Conservation (phyloP, 2,888 invertebrate genomes). For the Acrocyrtus sp. region DNA sequence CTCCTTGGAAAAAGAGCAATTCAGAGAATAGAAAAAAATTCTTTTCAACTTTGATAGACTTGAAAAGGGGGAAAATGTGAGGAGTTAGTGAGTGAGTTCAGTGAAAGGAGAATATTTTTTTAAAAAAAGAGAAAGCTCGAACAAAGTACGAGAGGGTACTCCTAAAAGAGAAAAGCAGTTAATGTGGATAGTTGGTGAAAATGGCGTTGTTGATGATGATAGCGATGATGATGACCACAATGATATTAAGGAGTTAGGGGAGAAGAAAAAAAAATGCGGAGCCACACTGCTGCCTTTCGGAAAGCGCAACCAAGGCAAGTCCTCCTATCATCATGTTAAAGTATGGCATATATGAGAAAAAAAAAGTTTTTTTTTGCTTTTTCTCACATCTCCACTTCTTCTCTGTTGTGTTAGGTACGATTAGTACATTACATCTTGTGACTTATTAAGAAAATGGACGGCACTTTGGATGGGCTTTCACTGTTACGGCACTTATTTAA, state of each 20-base stretch:
- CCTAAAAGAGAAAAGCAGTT: background rate
- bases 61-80: background rate
- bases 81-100: background rate
- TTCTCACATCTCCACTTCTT: too few relatives aligned
- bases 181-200: background rate
- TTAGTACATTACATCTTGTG: background rate
- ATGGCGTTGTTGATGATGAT: background rate
- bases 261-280: background rate
- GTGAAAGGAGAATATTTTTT: background rate
- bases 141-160: too few relatives aligned
- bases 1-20: background rate
- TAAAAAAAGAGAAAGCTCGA: background rate
- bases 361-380: background rate
- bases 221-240: constrained; percentile 16
- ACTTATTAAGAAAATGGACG: constrained; percentile 12
- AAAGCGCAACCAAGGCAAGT: background rate
- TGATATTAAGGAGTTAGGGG: constrained; percentile 17
- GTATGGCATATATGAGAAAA: background rate
- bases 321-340: background rate
- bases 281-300: background rate
- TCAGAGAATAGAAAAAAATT: background rate
- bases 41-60: background rate
- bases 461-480: background rate
- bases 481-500: background rate
- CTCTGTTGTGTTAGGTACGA: background rate